Evolutionary conservation across 2,113 vertebrate genomes (phyloP), one percentile per base, ranked within the genome.

Genomic region (Geococcyx californianus): DNA sequence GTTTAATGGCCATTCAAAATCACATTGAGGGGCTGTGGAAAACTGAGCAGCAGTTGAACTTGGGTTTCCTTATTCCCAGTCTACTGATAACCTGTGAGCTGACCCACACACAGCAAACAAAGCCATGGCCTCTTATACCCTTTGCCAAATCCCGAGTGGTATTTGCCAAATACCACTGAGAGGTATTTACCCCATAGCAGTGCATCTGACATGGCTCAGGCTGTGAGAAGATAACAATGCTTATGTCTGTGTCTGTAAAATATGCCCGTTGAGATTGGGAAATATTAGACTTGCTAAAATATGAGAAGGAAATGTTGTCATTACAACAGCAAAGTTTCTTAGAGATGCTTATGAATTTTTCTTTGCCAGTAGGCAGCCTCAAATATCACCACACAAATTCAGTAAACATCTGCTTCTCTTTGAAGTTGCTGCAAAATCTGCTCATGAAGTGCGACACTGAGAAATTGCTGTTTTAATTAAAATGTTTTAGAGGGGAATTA

Each of bases 251-350:
- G 54, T 73, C 84, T 73, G 2, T 45, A 63, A 77, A 58, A 85
- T 49, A 12, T 10, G 31, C 33, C 77, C 86, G 52, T 54, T 34
- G 14, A 97, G 94, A 72, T 1, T 21, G 63, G 84, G 63, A 93
- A 94, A 72, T 87, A 92, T 93, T 95, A 93, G 77, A 75, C 94
- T 96, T 94, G 86, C 77, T 93, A 93, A 97, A 77, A 84, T 49
- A 72, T 42, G 58, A 67, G 89, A 49, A 97, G 89, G 88, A 96
- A 95, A 93, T 85, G 36, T 89, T 96, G 95, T 89, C 80, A 92
- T 87, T 93, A 74, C 52, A 77, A 79, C 93, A 83, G 92, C 52
- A 81, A 95, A 74, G 58, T 78, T 96, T 96, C 84, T 58, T 58
- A 49, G 95, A 86, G 64, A 91, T 58, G 89, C 94, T 87, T 84